Evolutionary conservation across 1,140 invertebrate species (phyloP), one percentile per base, ranked within the genome.

Genomic region (Arion vulgaris): DNA sequence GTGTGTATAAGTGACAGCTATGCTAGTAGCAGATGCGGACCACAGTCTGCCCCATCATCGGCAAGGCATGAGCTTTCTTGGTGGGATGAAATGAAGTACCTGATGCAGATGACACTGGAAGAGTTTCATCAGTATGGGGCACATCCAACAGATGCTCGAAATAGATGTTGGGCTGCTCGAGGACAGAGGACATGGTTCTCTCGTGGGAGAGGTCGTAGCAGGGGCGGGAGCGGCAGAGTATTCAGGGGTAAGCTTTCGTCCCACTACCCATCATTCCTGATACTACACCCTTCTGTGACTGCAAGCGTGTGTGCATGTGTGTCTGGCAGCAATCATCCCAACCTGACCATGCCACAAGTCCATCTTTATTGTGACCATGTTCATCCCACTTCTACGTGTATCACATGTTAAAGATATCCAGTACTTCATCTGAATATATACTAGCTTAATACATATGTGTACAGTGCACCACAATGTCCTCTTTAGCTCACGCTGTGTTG

Each of bases 171-270:
- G 62, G 62, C 62, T 11, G 57, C 34, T 49, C 38, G 62, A 45
- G 74, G 74, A 53, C 74, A n/a, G 23, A 69, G 74, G 39, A 71
- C 78, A 2, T 78, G 76, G 32, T 71, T 80, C 17, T 13, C 68
- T 41, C 62, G 34, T 9, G 83, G 85, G 36, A 81, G 85, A 68
- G 88, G 87, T 53, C 77, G 84, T 41, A 84, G 87, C 69, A 69
- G 87, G 66, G 85, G 80, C 62, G 73, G 49, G 36, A 83, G 66
- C 83, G 83, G 83, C 85, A 84, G 84, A 83, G 80, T 80, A 28
- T 77, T 53, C 41, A 39, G 81, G 73, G 80, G 80, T 81, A 81
- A 81, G 80, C 69, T 74, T 49, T 73, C 51, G 74, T 75, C 72
- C 49, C 81, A 41, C 26, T 38, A 32, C 39, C 36, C 71, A 73